A percentile compares a stretch with the other conserved stretches of the same genome.
These are phyloP conservation scores for silkworm (Bombyx mori) DNA, from an alignment of 1,140 invertebrate species.

Conservation along the genomic window ASM3026992v2 NC_085110.1:6955501-6956000, in stretches of 20 bases:
- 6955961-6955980: neutral
- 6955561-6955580: no score
- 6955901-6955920: conserved; percentile 10
- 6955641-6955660: no score
- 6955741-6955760: conserved; percentile 31
- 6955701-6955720: conserved; percentile 22
- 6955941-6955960: neutral
- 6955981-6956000: neutral
- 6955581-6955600: no score
- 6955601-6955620: no score
- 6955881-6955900: conserved; percentile 11
- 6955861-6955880: conserved; percentile 10
- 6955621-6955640: no score
- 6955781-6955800: conserved; percentile 32
- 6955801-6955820: conserved; percentile 18
- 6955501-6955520: no score
- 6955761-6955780: conserved; percentile 31
- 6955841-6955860: conserved; percentile 15
- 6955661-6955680: no score
- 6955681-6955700: conserved; percentile 10
- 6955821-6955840: conserved; percentile 28
- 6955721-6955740: conserved; percentile 29
- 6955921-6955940: conserved; percentile 9
- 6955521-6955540: no score
- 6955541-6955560: no score